Evolutionary conservation across 2,113 vertebrate species (phyloP).

Genomic region (Columbina picui): DNA sequence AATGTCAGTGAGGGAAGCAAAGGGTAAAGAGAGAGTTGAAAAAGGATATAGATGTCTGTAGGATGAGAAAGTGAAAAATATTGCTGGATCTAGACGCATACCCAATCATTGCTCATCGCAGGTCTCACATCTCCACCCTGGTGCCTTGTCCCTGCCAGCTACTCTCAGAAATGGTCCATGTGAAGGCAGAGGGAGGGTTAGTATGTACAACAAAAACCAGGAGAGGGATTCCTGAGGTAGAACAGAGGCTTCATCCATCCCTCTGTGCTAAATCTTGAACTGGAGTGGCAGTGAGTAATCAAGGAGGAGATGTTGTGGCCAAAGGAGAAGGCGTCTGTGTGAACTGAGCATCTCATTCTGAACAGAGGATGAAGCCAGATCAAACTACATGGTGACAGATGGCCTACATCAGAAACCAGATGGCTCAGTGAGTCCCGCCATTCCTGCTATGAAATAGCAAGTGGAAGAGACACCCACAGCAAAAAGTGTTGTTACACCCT

Average conservation of each 20-base stretch:
- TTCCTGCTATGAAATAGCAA: neutral
- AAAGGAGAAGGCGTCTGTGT: conserved; percentile 8
- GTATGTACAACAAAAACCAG: neutral
- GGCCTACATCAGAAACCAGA: conserved; percentile 9
- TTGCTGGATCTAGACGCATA: neutral
- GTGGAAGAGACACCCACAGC: neutral
- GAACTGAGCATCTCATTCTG: neutral
- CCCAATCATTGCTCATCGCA: neutral
- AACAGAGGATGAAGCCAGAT: neutral
- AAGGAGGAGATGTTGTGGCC: neutral
- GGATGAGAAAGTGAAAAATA: neutral
- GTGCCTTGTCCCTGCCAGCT: neutral
- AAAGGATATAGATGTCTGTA: neutral
- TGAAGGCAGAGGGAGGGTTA: neutral
- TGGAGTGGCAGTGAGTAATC: neutral
- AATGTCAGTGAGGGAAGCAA: neutral
- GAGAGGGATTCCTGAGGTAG: neutral
- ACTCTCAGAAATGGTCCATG: neutral
- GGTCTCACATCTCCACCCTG: fast-evolving
- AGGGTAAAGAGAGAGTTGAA: neutral
- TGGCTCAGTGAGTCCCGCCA: neutral
- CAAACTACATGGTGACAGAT: neutral
- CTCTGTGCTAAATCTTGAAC: neutral
- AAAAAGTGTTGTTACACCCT: neutral
- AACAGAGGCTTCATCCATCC: neutral